Evolutionary conservation across 2,888 invertebrate genomes (phyloP).

Genomic region (Ametastegia equiseti): DNA sequence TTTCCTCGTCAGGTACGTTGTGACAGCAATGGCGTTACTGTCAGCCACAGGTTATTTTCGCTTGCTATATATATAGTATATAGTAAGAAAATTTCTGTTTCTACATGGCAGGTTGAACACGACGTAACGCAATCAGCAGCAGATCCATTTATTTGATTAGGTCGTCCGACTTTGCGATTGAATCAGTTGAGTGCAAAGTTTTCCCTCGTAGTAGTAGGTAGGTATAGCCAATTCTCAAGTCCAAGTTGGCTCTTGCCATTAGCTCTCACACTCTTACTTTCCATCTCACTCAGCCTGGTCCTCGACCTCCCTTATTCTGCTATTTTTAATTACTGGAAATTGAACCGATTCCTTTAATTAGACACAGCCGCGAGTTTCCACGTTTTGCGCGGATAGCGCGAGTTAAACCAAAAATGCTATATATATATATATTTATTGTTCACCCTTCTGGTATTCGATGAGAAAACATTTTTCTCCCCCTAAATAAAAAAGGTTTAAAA

Average conservation of each 20-base stretch:
- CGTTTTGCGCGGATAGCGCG: background rate
- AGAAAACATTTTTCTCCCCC: no score
- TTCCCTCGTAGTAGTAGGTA: background rate
- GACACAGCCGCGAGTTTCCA: background rate
- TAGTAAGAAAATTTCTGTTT: constrained; percentile 16
- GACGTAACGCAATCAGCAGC: constrained; percentile 33
- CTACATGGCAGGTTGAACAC: constrained; percentile 12
- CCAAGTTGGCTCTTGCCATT: constrained; percentile 9
- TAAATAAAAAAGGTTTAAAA: no score
- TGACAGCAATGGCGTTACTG: background rate
- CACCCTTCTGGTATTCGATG: background rate
- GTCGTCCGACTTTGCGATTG: constrained; percentile 33
- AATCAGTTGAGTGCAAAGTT: constrained; percentile 45
- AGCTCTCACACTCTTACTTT: background rate
- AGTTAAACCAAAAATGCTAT: background rate
- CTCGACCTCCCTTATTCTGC: background rate
- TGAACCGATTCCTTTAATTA: constrained; percentile 13
- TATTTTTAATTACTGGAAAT: constrained; percentile 19
- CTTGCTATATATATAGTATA: background rate
- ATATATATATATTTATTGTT: no score
- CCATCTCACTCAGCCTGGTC: background rate
- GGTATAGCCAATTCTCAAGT: background rate
- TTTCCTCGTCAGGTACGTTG: no score
- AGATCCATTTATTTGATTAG: constrained; percentile 43
- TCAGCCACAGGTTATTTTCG: background rate